Evolutionary conservation across 2,797 vertebrate species (phyloP), one percentile per base, ranked within the genome.

Genomic region (Spinus pinus): DNA sequence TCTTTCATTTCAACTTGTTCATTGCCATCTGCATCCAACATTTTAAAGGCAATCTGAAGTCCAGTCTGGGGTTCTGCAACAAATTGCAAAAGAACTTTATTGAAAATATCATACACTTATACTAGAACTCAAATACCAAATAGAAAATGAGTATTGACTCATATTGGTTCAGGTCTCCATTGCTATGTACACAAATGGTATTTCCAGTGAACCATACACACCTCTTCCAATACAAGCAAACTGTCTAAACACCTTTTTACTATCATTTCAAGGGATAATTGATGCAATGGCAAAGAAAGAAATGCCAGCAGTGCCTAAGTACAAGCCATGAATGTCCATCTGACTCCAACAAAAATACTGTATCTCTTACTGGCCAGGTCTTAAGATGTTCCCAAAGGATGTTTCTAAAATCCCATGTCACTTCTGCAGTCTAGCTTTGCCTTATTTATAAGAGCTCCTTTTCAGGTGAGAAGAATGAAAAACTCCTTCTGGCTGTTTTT

Each of bases 31-130:
- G 98, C 89, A 94, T 99, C 99, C 64, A 99, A 98, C 99, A 99
- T 99, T 98, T 99, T 98, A 98, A 99, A 99, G 95, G 99, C 99
- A 87, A 99, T 99, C 58, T 98, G 98, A 98, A 99, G 99, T 92
- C 99, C 99, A 75, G 98, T 99, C 74, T 94, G 97, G 4, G 99
- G 99, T 95, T 99, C 99, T 99, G 98, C 50, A 98, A 98, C 73
- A 81, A 96, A 95, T 73, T 44, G 74, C 15, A 8, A 82, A 87
- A 90, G 31, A 47, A 61, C 20, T 71, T 91, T 51, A 91, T 14
- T 61, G 65, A 78, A 81, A 85, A 69, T 41, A 89, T 20, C 50
- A 57, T 21, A 51, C 1, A 9, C 31, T 79, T 41, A 94, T 19
- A 49, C 27, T 64, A 47, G n/a, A 70, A 80, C 30, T 86, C 31